Base-by-base conservation (phyloP, 2,888 invertebrate species). In the Lasioglossum marginatum region DNA sequence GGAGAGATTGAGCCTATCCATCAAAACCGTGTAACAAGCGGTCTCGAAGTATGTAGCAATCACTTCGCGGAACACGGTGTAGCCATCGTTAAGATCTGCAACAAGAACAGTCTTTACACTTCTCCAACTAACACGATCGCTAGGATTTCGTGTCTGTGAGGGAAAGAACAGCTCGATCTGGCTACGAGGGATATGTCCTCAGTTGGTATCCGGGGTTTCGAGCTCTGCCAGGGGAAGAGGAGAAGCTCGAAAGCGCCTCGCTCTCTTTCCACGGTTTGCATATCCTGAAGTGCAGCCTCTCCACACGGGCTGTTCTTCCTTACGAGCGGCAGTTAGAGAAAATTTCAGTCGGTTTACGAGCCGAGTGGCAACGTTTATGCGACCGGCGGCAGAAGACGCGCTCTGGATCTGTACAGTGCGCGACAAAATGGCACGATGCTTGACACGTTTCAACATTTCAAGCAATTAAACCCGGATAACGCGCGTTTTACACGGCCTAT, bases 261-360 rank as follows among this genome's bases (percentile, higher is more conserved):
- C 70, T 66, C 79, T 77, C 70, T 78, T 80, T 40, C 60, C 71
- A 37, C n/a, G 60, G 77, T 82, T 84, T 84, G 82, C 89, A 84
- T 82, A 84, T 78, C 81, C 81, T 43, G 60, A 73, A 63, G 77
- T 63, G 45, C 74, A 70, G 68, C 48, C 86, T 75, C 81, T 73
- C 68, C 66, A 34, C 71, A 52, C 60, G 70, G 45, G 63, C 70
- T 79, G 77, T 82, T 81, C 77, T 72, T 81, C 74, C 81, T 83
- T 83, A 75, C 85, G 87, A 81, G 85, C 85, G 45, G 78, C 79
- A 81, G 87, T 89, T 87, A 76, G 75, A 85, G 80, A 75, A 81
- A 89, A 89, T 89, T 89, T 89, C 81, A 79, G 79, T 68, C 82
- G 79, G 84, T 81, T 88, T 88, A 82, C 60, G 70, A 80, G 81